Evolutionary conservation across 2,113 vertebrate genomes (phyloP).

Genomic region (Amblyopsis rosae): DNA sequence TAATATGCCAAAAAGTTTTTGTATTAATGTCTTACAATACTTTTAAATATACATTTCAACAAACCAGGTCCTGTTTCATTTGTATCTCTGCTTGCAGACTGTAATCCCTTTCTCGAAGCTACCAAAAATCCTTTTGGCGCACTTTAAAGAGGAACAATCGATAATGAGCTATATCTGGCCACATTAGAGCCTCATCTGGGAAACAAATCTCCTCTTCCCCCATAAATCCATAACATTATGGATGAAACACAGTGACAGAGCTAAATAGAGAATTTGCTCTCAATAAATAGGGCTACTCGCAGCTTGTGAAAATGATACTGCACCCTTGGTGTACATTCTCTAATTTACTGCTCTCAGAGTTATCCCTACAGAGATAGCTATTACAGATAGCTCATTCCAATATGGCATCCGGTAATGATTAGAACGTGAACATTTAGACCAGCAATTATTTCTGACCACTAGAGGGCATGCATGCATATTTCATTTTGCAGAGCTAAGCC

Average conservation of each 20-base stretch:
- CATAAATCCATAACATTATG: slow-evolving; percentile 65
- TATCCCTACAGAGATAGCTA: slow-evolving; percentile 37
- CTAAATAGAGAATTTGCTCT: slow-evolving; percentile 37
- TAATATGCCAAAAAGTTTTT: slow-evolving; percentile 62
- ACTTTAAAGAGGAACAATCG: slow-evolving; percentile 70
- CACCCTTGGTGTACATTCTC: slow-evolving; percentile 32
- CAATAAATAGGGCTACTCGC: slow-evolving; percentile 4
- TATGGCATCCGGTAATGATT: background rate
- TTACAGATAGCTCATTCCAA: background rate
- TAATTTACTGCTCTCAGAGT: slow-evolving; percentile 24
- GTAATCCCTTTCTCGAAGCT: slow-evolving; percentile 61
- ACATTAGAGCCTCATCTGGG: slow-evolving; percentile 64
- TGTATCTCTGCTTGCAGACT: slow-evolving; percentile 52
- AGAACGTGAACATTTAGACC: background rate
- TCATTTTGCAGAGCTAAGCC: too few species aligned
- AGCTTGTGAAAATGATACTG: slow-evolving; percentile 37
- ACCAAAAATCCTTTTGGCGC: slow-evolving; percentile 53
- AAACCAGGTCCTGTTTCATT: slow-evolving; percentile 59
- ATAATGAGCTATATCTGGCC: slow-evolving; percentile 69
- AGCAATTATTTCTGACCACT: too few species aligned
- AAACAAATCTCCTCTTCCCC: slow-evolving; percentile 52
- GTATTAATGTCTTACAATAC: slow-evolving; percentile 31
- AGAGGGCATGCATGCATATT: too few species aligned
- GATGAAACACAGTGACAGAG: slow-evolving; percentile 48
- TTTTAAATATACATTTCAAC: slow-evolving; percentile 11